Evolutionary conservation across 2,888 invertebrate genomes (phyloP).

Genomic region (Stenurella melanura): DNA sequence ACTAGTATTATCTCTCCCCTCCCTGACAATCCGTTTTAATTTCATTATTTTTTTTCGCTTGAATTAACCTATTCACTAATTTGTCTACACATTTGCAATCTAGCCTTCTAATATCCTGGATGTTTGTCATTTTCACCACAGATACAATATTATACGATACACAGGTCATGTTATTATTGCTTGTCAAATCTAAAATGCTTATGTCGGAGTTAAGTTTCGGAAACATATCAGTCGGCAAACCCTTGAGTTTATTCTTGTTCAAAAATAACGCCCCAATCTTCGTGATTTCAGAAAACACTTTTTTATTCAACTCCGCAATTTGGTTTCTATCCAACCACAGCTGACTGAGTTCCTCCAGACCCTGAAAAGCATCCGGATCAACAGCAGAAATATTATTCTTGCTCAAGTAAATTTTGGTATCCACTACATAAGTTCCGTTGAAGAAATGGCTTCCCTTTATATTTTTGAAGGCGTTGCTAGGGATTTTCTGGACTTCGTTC

Average conservation of each 20-base stretch:
- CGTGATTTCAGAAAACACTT: conserved; percentile 54
- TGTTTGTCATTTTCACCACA: conserved; percentile 48
- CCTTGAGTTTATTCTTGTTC: conserved; percentile 52
- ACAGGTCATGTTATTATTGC: conserved; percentile 55
- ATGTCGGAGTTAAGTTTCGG: conserved; percentile 42
- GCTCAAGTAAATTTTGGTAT: conserved; percentile 60
- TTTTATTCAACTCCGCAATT: conserved; percentile 51
- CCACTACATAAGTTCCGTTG: conserved; percentile 42
- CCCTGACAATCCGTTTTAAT: conserved; percentile 46
- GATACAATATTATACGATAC: conserved; percentile 50
- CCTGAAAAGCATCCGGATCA: conserved; percentile 54
- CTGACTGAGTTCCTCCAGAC: conserved; percentile 56
- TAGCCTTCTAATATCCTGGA: conserved; percentile 47
- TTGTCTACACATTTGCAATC: conserved; percentile 51
- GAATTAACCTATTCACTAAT: conserved; percentile 34
- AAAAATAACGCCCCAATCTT: conserved; percentile 51
- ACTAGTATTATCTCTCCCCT: not conserved
- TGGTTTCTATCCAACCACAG: conserved; percentile 62
- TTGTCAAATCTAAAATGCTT: conserved; percentile 49
- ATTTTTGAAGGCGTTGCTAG: conserved; percentile 65
- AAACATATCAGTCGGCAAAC: conserved; percentile 49
- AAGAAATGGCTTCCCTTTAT: conserved; percentile 55
- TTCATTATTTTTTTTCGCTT: conserved; percentile 44
- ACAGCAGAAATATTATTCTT: conserved; percentile 60
- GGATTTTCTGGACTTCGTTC: conserved; percentile 63